phyloP scores from a whole-genome alignment of 2,113 vertebrate genomes.

The Eudyptes chrysolophus region DNA sequence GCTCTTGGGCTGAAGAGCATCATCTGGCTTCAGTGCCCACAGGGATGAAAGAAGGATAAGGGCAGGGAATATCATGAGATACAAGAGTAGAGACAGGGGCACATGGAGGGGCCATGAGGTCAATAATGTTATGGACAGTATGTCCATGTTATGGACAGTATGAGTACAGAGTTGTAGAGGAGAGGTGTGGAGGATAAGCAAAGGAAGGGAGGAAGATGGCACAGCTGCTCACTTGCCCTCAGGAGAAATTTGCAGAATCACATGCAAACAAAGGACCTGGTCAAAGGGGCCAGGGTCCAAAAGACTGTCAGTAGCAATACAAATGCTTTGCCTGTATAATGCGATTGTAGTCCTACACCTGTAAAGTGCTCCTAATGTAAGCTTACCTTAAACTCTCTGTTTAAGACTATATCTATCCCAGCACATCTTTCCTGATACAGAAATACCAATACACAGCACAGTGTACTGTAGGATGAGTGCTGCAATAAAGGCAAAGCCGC shows the following conservation, averaged over 20 bases:
- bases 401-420: background rate
- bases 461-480: background rate
- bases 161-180: background rate
- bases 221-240: background rate
- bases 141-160: background rate
- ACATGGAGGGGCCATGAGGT: background rate
- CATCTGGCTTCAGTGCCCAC: background rate
- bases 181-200: background rate
- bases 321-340: background rate
- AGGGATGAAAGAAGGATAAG: background rate
- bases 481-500: background rate
- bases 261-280: background rate
- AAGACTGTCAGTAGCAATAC: background rate
- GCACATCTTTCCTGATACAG: background rate
- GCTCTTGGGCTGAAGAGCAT: background rate
- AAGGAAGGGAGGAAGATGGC: background rate
- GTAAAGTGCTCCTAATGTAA: background rate
- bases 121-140: background rate
- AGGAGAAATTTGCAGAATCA: background rate
- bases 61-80: background rate
- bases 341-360: background rate
- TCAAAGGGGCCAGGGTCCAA: background rate
- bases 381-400: background rate
- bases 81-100: background rate
- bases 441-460: background rate